A percentile compares a stretch with the other conserved stretches of the same genome.
Evolutionary conservation across 2,888 invertebrate species (phyloP).

Genomic region (Apamea monoglypha): DNA sequence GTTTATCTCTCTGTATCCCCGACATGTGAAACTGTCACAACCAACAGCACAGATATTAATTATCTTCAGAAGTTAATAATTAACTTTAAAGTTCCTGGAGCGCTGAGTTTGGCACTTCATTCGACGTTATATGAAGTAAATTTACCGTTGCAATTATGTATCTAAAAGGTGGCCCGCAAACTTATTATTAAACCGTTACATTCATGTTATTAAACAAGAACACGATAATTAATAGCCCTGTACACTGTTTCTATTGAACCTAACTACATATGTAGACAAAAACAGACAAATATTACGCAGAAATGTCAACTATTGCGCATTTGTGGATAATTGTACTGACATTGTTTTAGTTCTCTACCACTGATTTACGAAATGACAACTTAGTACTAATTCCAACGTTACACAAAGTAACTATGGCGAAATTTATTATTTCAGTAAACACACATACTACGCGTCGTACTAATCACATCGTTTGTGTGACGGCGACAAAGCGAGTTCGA

Average conservation of each 20-base stretch:
- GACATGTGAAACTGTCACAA: slow-evolving; percentile 69
- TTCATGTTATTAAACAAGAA: slow-evolving; percentile 48
- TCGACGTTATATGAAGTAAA: slow-evolving; percentile 77
- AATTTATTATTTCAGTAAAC: slow-evolving; percentile 20
- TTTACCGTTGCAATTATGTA: slow-evolving; percentile 81
- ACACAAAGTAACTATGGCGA: slow-evolving; percentile 7
- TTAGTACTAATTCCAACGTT: background rate
- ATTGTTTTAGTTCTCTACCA: background rate
- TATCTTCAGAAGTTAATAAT: slow-evolving; percentile 85
- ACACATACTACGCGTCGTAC: slow-evolving; percentile 5
- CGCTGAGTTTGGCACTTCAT: slow-evolving; percentile 84
- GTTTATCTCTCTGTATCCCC: slow-evolving; percentile 59
- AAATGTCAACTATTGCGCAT: background rate
- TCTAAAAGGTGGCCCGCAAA: slow-evolving; percentile 67
- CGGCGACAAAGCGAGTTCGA: slow-evolving; percentile 26
- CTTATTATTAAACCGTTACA: slow-evolving; percentile 64
- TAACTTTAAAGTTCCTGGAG: slow-evolving; percentile 83
- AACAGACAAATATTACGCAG: background rate
- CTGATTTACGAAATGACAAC: slow-evolving; percentile 7
- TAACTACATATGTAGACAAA: background rate
- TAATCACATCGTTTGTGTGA: slow-evolving; percentile 20
- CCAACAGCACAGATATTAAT: slow-evolving; percentile 82
- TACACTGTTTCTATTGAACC: background rate
- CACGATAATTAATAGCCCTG: background rate
- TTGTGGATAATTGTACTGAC: background rate